phyloP scores from a whole-genome alignment of 2,888 invertebrate genomes.

The Watsonalla cultraria region DNA sequence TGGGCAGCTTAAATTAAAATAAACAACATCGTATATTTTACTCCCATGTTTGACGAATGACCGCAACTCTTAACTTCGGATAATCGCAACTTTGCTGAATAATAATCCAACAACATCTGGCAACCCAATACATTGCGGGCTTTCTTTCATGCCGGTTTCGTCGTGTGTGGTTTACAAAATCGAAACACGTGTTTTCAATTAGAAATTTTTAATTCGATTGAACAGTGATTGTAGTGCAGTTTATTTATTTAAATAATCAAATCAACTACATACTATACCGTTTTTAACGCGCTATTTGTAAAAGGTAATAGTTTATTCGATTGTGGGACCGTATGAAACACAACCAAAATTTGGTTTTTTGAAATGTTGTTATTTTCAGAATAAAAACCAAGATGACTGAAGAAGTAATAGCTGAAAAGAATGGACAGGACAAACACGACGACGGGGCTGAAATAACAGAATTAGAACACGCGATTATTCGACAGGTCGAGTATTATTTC shows the following conservation, averaged over 20 bases:
- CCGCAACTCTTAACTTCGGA: too few species aligned
- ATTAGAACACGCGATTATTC: slow-evolving; percentile 81
- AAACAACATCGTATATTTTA: too few species aligned
- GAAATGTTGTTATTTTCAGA: slow-evolving; percentile 15
- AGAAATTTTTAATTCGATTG: slow-evolving; percentile 11
- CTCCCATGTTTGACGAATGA: too few species aligned
- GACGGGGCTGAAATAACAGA: slow-evolving; percentile 39
- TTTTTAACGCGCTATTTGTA: too few species aligned
- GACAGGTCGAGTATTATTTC: slow-evolving; percentile 83
- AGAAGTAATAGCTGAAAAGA: slow-evolving; percentile 45
- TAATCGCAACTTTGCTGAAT: too few species aligned
- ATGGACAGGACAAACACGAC: slow-evolving; percentile 46
- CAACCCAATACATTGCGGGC: not conserved
- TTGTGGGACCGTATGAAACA: not conserved
- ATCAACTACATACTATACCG: too few species aligned
- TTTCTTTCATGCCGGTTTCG: slow-evolving; percentile 26
- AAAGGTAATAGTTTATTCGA: too few species aligned
- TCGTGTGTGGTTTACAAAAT: slow-evolving; percentile 29
- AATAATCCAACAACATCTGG: too few species aligned
- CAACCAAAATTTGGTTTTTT: slow-evolving; percentile 4
- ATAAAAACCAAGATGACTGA: slow-evolving; percentile 50
- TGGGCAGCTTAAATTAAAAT: too few species aligned
- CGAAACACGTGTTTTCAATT: slow-evolving; percentile 41
- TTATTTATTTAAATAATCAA: too few species aligned
- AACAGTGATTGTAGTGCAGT: slow-evolving; percentile 4